Conservation (phyloP, 1,140 invertebrate species). For the Rhyzopertha dominica region DNA sequence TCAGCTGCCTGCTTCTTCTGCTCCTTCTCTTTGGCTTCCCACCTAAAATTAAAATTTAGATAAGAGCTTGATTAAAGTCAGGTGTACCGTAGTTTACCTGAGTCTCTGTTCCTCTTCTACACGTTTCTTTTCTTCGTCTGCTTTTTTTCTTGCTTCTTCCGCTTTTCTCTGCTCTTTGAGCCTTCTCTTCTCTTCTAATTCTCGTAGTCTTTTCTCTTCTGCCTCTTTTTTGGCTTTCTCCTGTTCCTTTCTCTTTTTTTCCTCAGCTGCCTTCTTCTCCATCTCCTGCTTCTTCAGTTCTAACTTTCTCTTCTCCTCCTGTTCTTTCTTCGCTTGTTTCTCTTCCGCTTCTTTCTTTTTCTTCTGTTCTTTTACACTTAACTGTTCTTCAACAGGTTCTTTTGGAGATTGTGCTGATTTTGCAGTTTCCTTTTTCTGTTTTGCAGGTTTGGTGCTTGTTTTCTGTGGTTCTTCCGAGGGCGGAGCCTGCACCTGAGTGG, state of each 20-base stretch:
- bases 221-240: constrained; percentile 50
- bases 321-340: constrained; percentile 47
- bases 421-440: constrained; percentile 4
- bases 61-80: not conserved
- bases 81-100: constrained; percentile 17
- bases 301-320: constrained; percentile 43
- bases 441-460: not conserved
- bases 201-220: constrained; percentile 43
- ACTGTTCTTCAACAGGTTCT: constrained; percentile 12
- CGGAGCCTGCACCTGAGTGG: too few relatives aligned
- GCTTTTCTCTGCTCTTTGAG: constrained; percentile 45
- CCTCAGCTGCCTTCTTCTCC: constrained; percentile 48
- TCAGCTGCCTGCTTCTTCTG: constrained; percentile 45
- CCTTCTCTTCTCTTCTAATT: constrained; percentile 43
- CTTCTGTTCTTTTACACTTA: constrained; percentile 39
- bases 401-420: constrained; percentile 8
- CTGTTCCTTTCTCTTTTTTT: constrained; percentile 48
- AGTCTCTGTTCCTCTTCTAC: constrained; percentile 37
- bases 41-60: constrained; percentile 16
- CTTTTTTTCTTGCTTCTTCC: constrained; percentile 50
- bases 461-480: too few relatives aligned
- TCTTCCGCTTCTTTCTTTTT: constrained; percentile 43
- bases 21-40: constrained; percentile 43
- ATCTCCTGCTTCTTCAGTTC: constrained; percentile 37
- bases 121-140: constrained; percentile 48